Evolutionary conservation across 2,113 vertebrate genomes (phyloP), one percentile per base, ranked within the genome.

Genomic region (Turdus rufiventris): DNA sequence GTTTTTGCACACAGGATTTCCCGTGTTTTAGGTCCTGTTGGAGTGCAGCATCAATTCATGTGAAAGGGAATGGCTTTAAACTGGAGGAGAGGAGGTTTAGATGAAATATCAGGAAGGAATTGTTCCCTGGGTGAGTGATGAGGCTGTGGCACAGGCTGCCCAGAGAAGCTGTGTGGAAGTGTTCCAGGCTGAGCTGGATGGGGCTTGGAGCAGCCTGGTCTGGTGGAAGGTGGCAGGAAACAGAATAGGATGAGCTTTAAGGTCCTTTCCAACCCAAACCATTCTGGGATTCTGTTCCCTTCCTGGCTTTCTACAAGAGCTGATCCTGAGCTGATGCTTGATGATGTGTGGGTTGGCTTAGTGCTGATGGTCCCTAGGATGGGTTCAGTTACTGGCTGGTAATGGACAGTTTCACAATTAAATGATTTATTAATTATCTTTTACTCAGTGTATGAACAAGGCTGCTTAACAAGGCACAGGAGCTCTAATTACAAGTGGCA

Each of bases 371-470:
- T 26, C 11, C 28, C 50, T 24, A 5, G 43, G 63, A 24, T 5
- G 34, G 40, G 18, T 50, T 74, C 48, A 62, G 75, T 81, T 54
- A 23, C 24, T 58, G 63, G 9, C 48, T 72, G 56, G 14, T 28
- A 29, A 12, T 31, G 34, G 40, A 20, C 43, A 54, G 13, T 17
- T 84, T 47, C 48, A 20, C 21, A 48, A 54, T 36, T 28, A 67
- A 61, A 28, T 21, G 12, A 42, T 79, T 60, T 53, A 51, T 81
- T 62, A 28, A 62, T 77, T 26, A 24, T 34, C 38, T 25, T 84
- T 36, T 54, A 7, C 24, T 71, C 0, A 0, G 2, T 18, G 13
- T 21, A 12, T 68, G n/a, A 45, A 26, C 0, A 0, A 50, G 50
- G 53, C 48, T 73, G 63, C 34, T 31, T 60, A 31, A 14, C 29